A percentile compares a stretch with the other conserved stretches of the same genome.
Evolutionary conservation across 2,113 vertebrate genomes (phyloP).

Genomic region (Sceloporus tristichus): DNA sequence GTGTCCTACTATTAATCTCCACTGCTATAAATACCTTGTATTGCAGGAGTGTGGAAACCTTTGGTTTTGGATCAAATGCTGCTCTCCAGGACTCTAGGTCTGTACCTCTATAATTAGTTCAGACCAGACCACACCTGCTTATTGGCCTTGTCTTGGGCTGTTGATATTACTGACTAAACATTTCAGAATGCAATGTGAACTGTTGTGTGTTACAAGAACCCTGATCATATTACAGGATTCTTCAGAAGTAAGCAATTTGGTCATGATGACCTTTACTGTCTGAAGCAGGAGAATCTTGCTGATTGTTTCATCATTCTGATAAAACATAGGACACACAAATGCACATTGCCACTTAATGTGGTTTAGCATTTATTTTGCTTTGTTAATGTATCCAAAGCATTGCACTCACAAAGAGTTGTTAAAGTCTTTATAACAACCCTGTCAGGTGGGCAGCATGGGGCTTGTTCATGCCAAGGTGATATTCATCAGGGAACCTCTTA

Average conservation of each 20-base stretch:
- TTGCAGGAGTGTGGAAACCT: neutral
- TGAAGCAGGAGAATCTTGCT: neutral
- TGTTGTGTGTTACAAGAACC: neutral
- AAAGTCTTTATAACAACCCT: neutral
- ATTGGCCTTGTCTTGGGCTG: neutral
- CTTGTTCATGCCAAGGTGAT: no score
- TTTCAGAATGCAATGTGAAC: neutral
- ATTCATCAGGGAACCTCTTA: neutral
- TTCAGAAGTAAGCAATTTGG: neutral
- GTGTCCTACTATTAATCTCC: no score
- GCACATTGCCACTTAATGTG: neutral
- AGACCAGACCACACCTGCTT: neutral
- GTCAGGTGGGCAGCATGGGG: neutral
- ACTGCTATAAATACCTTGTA: neutral
- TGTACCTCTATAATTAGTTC: neutral
- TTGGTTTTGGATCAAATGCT: neutral
- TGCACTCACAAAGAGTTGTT: neutral
- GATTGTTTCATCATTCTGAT: neutral
- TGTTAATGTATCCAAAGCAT: neutral
- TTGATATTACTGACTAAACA: neutral
- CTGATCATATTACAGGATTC: no score
- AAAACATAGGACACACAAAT: neutral
- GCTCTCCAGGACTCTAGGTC: neutral
- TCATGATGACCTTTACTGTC: neutral
- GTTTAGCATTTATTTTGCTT: neutral